These are phyloP conservation scores for Microctenopoma stevenorrisi DNA, from an alignment of 2,797 vertebrate species.

Conservation along the genomic window DNA sequence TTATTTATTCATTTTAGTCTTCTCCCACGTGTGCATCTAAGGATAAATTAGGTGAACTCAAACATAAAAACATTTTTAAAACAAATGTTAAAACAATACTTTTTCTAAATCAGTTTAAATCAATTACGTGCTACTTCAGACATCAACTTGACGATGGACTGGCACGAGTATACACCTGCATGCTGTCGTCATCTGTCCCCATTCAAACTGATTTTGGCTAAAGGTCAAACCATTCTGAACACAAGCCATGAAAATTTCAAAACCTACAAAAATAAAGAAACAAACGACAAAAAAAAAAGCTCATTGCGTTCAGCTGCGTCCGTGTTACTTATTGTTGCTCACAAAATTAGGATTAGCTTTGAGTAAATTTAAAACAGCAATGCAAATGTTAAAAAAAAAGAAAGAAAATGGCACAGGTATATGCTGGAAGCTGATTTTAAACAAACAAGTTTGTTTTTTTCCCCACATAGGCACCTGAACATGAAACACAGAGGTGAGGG, in stretches of 20 bases:
- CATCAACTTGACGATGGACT: constrained; percentile 55
- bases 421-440: constrained; percentile 76
- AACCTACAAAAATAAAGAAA: constrained; percentile 31
- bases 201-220: constrained; percentile 68
- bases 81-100: constrained; percentile 69
- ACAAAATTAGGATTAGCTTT: constrained; percentile 49
- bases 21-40: constrained; percentile 78
- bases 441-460: constrained; percentile 52
- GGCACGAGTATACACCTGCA: constrained; percentile 51
- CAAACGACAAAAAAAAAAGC: constrained; percentile 14
- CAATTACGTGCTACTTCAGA: constrained; percentile 73
- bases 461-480: constrained; percentile 78
- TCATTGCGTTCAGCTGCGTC: constrained; percentile 55
- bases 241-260: constrained; percentile 55
- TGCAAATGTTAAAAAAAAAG: constrained; percentile 45
- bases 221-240: constrained; percentile 54
- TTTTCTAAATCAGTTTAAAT: constrained; percentile 72
- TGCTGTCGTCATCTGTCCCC: constrained; percentile 47
- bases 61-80: constrained; percentile 54
- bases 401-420: constrained; percentile 74
- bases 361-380: constrained; percentile 54
- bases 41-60: constrained; percentile 77
- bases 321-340: constrained; percentile 30
- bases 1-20: constrained; percentile 72
- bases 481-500: constrained; percentile 46